Base-by-base conservation (phyloP, 2,113 vertebrate genomes). In the Nipponia nippon region DNA sequence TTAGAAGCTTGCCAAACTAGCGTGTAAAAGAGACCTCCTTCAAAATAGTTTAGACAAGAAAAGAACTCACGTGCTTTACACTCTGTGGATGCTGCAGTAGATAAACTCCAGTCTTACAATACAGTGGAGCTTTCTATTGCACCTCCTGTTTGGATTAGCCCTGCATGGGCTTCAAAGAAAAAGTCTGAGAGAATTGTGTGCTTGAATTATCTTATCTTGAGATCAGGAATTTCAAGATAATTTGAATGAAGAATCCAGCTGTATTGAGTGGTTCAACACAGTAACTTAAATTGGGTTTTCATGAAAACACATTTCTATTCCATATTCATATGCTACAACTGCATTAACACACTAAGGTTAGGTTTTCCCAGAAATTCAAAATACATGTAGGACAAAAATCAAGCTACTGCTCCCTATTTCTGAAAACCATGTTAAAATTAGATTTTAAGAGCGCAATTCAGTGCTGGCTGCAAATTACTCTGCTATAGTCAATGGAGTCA, bases 1-100 rank as follows among this genome's bases (percentile, higher is more conserved):
- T 97, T 97, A 96, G 95, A 97, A 93, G 95, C 94, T 97, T 97
- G 95, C 95, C 95, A 90, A 91, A 94, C 89, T 97, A 97, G 95
- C 95, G 82, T 77, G 77, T 77, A 71, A 89, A 90, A 91, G 79
- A 91, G 55, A 97, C 77, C 78, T 94, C 15, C 2, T 97, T 95
- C 94, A 95, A 96, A 97, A 94, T 83, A 96, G 93, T 96, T 96
- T 97, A 96, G 96, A 96, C 92, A 94, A 89, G 83, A 86, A 73
- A 72, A 92, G 46, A 89, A 63, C 30, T 90, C 30, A 9, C 1
- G 3, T 89, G 55, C 58, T 94, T 92, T 73, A 59, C 0, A 4
- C 27, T 44, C 47, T 61, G 32, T 53, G 59, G 61, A 55, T 78
- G 46, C 56, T 91, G 63, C 67, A 50, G 32, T 27, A 87, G 76